Evolutionary conservation across 2,113 vertebrate species (phyloP).

Genomic region (Thymallus thymallus): DNA sequence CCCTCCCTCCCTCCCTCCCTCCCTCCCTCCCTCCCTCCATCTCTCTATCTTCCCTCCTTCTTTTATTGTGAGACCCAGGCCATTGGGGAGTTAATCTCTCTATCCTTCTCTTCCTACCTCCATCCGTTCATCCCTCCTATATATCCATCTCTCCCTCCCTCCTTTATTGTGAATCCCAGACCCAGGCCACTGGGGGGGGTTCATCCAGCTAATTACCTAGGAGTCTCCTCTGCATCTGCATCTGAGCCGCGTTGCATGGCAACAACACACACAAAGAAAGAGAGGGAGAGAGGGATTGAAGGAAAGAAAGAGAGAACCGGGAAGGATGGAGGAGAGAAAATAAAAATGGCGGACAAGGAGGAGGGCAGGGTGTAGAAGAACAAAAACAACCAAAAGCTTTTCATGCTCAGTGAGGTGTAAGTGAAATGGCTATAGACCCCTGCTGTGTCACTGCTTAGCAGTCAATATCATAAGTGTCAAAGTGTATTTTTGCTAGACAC

Average conservation of each 20-base stretch:
- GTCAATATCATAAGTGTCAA: too few relatives aligned
- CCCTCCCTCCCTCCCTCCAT: background rate
- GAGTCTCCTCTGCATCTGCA: slow-evolving; percentile 48
- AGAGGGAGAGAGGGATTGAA: slow-evolving; percentile 14
- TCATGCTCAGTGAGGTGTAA: background rate
- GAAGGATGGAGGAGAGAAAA: slow-evolving; percentile 17
- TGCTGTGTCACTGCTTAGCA: background rate
- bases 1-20: too few relatives aligned
- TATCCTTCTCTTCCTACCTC: background rate
- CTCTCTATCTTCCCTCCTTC: background rate
- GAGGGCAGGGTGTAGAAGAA: background rate
- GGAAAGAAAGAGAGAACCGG: slow-evolving; percentile 23
- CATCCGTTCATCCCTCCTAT: slow-evolving; percentile 9
- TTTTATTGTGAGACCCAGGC: slow-evolving; percentile 32
- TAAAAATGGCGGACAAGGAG: background rate
- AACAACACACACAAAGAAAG: slow-evolving; percentile 53
- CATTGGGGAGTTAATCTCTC: slow-evolving; percentile 43
- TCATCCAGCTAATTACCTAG: slow-evolving; percentile 71
- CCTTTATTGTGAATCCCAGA: slow-evolving; percentile 28
- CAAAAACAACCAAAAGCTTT: background rate
- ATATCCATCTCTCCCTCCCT: background rate
- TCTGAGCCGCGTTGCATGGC: slow-evolving; percentile 48
- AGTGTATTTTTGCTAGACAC: too few relatives aligned
- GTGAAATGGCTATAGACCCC: background rate
- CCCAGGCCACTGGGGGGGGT: slow-evolving; percentile 38